Conservation (phyloP, 2,797 vertebrate genomes). For the Enteromius anoplus region DNA sequence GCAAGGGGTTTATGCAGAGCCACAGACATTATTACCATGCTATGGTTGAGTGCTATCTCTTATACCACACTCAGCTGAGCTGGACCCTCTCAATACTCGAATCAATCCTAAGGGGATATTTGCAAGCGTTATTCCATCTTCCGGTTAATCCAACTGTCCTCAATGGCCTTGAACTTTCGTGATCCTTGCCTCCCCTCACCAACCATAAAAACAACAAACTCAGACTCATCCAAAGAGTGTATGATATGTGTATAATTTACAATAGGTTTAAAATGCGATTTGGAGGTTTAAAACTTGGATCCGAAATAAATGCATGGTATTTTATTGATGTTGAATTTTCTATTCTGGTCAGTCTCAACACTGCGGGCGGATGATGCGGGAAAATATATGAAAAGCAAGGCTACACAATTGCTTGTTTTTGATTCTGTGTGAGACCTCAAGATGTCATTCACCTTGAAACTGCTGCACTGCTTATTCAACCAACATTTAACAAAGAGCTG, state of each 20-base stretch:
- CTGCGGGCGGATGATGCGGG: not conserved
- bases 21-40: slow-evolving; percentile 5
- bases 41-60: slow-evolving; percentile 7
- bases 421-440: slow-evolving; percentile 7
- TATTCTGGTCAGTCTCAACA: slow-evolving; percentile 30
- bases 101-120: slow-evolving; percentile 1
- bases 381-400: slow-evolving; percentile 1
- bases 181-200: not conserved
- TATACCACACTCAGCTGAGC: slow-evolving; percentile 6
- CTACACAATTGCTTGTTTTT: slow-evolving; percentile 21
- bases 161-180: not conserved
- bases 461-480: not conserved
- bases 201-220: not conserved
- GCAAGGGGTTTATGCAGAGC: slow-evolving; percentile 15
- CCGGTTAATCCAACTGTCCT: not conserved
- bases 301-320: slow-evolving; percentile 28
- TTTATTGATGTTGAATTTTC: slow-evolving; percentile 37
- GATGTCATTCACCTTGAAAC: slow-evolving; percentile 5
- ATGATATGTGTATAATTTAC: not conserved
- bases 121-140: not conserved
- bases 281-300: slow-evolving; percentile 11
- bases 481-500: not conserved
- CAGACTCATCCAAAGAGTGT: not conserved
- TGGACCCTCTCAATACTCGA: slow-evolving; percentile 3
- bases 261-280: not conserved